A percentile compares a stretch with the other conserved stretches of the same genome.
Conservation (phyloP, 2,113 vertebrate species). For the Cryptoleucopteryx plumbea region DNA sequence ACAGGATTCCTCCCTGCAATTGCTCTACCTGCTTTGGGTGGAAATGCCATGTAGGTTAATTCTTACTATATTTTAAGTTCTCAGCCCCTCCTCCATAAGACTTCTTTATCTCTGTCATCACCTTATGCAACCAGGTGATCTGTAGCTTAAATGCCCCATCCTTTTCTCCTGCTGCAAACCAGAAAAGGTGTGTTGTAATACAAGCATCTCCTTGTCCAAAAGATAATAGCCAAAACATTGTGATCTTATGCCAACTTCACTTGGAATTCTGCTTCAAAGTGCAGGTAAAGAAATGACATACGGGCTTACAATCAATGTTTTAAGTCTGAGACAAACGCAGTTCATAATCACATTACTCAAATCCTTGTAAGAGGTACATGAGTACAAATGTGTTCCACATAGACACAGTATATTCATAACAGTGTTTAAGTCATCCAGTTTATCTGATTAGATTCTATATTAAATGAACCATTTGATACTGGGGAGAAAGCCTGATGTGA, state of each 20-base stretch:
- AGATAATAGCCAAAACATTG: background rate
- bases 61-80: background rate
- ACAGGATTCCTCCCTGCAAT: background rate
- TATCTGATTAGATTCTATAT: background rate
- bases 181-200: background rate
- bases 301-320: background rate
- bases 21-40: background rate
- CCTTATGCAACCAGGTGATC: background rate
- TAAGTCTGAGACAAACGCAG: background rate
- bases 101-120: background rate
- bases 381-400: background rate
- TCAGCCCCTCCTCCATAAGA: background rate
- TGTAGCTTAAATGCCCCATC: background rate
- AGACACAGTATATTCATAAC: background rate
- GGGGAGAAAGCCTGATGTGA: background rate
- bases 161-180: background rate
- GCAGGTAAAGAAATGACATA: background rate
- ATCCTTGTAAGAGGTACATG: background rate
- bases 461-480: background rate
- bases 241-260: background rate
- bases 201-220: background rate
- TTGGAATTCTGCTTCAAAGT: slow-evolving; percentile 3
- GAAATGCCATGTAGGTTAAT: background rate
- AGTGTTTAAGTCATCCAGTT: background rate
- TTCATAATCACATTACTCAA: background rate